Evolutionary conservation across 1,140 invertebrate species (phyloP), one percentile per base, ranked within the genome.

Genomic region (Hydropsyche tenuis): DNA sequence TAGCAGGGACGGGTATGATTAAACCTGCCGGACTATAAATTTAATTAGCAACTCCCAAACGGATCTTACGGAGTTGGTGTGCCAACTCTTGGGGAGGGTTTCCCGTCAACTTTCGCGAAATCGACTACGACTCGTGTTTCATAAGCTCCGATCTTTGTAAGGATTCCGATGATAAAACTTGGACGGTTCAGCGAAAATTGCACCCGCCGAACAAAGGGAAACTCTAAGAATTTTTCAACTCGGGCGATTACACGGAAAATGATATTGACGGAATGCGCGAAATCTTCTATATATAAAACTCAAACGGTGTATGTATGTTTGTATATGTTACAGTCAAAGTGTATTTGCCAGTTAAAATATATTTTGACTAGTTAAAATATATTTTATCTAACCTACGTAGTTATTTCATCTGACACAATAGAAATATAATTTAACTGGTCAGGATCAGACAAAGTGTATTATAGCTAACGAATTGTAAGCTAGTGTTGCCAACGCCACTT

Each of bases 21-120:
- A 69, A 69, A 69, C 65, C 65, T 69, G 42, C 65, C 27, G 18
- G 65, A 48, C 65, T 42, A 69, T 69, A 69, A 69, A 69, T 69
- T 45, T 69, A 69, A 69, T 69, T 69, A 69, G 30, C 30, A 37
- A 37, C 65, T 69, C 18, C 37, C 65, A 18, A 22, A 45, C 42
- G 42, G 27, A 18, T 16, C 43, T 9, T 45, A 16, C 20, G 48
- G 30, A 37, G 30, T 37, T 37, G 30, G 30, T 37, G 30, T 9
- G 9, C n/a, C 30, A 37, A 37, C 30, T 37, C 30, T 37, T 37
- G 3, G 30, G 30, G 30, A 37, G 9, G 30, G 9, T 9, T 37
- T 37, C 30, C 30, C 30, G 30, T 37, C 30, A 37, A 37, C 30
- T 37, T 37, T 37, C 9, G 16, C 48, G 48, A 53, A 53, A 18